Evolutionary conservation across 1,140 invertebrate species (phyloP), one percentile per base, ranked within the genome.

Genomic region (Camponotus vicinus): DNA sequence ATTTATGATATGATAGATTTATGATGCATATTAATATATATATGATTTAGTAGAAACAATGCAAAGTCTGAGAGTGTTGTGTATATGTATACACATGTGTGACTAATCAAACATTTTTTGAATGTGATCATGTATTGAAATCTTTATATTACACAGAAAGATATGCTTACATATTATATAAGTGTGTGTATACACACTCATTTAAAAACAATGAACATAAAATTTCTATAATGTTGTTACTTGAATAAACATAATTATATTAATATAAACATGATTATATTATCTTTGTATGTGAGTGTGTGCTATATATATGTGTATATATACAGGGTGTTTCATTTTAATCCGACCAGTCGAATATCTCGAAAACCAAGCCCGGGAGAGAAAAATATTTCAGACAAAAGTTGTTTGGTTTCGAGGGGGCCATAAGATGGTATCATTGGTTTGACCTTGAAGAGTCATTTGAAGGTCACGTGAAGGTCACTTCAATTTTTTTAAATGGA

Each of bases 171-270:
- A 89, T 84, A 88, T 76, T 69, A 78, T 79, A 90, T 86, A 85
- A 85, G 82, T 64, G 87, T 88, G 78, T 76, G 79, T 88, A 77
- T 87, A 85, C 85, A 67, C 55, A 59, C 27, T 49, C 45, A 13
- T 59, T 88, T 89, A 90, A 91, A 77, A 88, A 85, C 71, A 82
- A 88, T 77, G 69, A 91, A 90, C 40, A 84, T 73, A 89, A 91
- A 86, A 92, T 79, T 92, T 85, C 86, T 90, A 91, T 91, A 91
- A 90, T 75, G 87, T 91, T 93, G 92, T 93, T 93, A 92, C 90
- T 91, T 89, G 66, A 93, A 93, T 92, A 93, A 92, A 93, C 2
- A 91, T 91, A 77, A 88, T 89, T 91, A 86, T 87, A 87, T 82
- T 84, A 49, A 27, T 27, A 93, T 92, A 93, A 92, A 93, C 2